These are phyloP conservation scores for Asteroscopus sphinx DNA, from an alignment of 2,888 invertebrate genomes.

Conservation along the genomic window DNA sequence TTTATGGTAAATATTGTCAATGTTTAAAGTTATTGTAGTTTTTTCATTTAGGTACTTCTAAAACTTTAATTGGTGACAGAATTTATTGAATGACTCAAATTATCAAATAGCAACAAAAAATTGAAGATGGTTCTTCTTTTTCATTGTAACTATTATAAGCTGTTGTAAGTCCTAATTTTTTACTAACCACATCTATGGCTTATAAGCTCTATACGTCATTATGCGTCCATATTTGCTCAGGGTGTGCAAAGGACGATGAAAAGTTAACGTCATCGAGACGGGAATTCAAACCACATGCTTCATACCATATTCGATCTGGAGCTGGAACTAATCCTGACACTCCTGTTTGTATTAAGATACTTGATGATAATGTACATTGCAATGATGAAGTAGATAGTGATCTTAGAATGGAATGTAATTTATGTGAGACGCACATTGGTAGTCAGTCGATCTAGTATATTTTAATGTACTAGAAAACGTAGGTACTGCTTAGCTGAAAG, in stretches of 20 bases:
- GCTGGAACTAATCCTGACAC: slow-evolving; percentile 55
- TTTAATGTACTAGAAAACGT: no score
- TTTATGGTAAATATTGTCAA: slow-evolving; percentile 40
- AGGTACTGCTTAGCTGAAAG: no score
- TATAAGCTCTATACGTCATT: slow-evolving; percentile 67
- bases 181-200: slow-evolving; percentile 51
- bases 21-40: slow-evolving; percentile 18
- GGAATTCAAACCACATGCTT: slow-evolving; percentile 43
- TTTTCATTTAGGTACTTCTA: slow-evolving; percentile 10
- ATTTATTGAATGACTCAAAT: no score
- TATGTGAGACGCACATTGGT: no score
- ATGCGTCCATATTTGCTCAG: slow-evolving; percentile 75
- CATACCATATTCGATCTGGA: slow-evolving; percentile 54
- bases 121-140: no score
- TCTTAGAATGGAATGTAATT: slow-evolving; percentile 4
- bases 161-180: no score
- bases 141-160: no score
- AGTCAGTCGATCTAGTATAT: no score
- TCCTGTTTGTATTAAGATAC: slow-evolving; percentile 32
- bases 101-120: no score
- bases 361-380: slow-evolving; percentile 31
- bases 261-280: slow-evolving; percentile 39
- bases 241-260: slow-evolving; percentile 53
- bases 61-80: background rate
- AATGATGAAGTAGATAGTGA: slow-evolving; percentile 32